These are phyloP conservation scores for Neomorphus geoffroyi DNA, from an alignment of 2,797 vertebrate species.

Conservation along the genomic window DNA sequence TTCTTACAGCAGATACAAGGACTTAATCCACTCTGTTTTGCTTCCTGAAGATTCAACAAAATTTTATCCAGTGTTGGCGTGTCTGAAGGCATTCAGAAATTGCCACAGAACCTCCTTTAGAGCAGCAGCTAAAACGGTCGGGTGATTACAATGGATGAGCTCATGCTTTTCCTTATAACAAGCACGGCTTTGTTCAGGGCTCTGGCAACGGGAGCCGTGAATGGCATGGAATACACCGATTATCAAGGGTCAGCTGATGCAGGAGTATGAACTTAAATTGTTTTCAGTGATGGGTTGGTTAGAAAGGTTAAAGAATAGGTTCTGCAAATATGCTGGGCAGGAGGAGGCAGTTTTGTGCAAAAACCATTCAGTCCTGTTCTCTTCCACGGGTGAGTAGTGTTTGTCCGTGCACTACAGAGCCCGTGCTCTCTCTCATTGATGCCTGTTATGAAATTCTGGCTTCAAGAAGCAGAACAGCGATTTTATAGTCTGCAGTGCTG, in stretches of 20 bases:
- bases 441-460: not conserved
- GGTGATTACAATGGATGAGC: slow-evolving; percentile 66
- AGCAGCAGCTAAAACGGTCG: slow-evolving; percentile 22
- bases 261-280: not conserved
- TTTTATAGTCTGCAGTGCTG: slow-evolving; percentile 35
- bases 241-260: not conserved
- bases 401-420: not conserved
- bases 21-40: slow-evolving; percentile 59
- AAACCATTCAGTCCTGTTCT: not conserved
- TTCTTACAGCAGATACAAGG: not conserved
- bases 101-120: slow-evolving; percentile 62
- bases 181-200: slow-evolving; percentile 43
- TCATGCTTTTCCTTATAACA: slow-evolving; percentile 59
- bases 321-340: not conserved
- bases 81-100: slow-evolving; percentile 61
- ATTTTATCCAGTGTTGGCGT: slow-evolving; percentile 47
- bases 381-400: not conserved
- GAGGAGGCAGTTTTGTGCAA: not conserved
- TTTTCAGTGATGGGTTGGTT: not conserved
- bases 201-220: slow-evolving; percentile 27
- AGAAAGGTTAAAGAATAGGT: not conserved
- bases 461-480: not conserved
- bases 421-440: not conserved
- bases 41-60: slow-evolving; percentile 44
- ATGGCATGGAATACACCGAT: slow-evolving; percentile 28